Percentiles rank a stretch among this genome's conserved stretches.
phyloP scores from a whole-genome alignment of 2,113 vertebrate genomes.

The Sapayoa aenigma region DNA sequence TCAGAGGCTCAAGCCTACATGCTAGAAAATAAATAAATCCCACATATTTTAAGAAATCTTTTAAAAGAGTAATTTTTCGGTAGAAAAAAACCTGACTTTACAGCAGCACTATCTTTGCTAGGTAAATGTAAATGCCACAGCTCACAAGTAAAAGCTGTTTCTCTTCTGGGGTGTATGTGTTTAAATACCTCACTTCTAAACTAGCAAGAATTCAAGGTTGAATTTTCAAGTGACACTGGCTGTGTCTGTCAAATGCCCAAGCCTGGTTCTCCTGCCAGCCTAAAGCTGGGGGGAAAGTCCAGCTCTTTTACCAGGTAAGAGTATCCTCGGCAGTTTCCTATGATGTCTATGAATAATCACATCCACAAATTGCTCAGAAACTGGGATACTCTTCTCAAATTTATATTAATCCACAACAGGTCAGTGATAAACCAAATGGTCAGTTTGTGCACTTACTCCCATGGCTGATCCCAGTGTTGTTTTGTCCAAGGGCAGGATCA shows the following conservation, averaged over 20 bases:
- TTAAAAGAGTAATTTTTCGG: background rate
- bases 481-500: background rate
- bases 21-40: background rate
- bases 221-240: background rate
- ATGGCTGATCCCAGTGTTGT: fast-evolving
- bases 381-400: background rate
- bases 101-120: background rate
- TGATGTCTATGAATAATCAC: background rate
- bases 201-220: background rate
- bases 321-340: background rate
- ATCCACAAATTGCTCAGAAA: background rate
- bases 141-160: background rate
- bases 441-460: background rate
- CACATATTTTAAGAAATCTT: background rate
- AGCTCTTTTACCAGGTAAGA: background rate
- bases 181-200: background rate
- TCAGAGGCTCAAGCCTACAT: background rate
- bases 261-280: background rate
- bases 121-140: background rate
- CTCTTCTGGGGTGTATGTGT: background rate
- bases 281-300: background rate
- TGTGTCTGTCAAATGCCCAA: background rate
- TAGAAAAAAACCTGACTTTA: background rate
- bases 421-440: background rate
- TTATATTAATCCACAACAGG: background rate